Conservation (phyloP, 2,888 invertebrate genomes). For the Melieria crassipennis region DNA sequence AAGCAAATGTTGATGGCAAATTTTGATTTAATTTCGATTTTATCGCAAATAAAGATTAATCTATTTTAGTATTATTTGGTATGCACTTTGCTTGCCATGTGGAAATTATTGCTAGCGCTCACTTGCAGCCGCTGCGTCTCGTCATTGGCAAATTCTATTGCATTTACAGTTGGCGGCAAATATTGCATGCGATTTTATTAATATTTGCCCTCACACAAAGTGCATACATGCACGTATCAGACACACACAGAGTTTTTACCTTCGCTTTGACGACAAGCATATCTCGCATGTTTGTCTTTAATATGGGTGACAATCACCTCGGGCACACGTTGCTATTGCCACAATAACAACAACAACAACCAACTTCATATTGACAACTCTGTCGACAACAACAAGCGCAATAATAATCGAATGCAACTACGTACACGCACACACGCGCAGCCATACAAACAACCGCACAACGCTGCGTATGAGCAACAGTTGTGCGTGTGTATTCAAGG, state of each 20-base stretch:
- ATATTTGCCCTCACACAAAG: slow-evolving; percentile 2
- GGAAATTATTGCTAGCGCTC: too few species aligned
- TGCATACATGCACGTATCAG: too few species aligned
- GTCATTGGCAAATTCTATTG: too few species aligned
- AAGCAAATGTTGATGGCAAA: too few species aligned
- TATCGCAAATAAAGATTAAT: too few species aligned
- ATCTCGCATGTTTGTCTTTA: background rate
- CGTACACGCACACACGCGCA: too few species aligned
- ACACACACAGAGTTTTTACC: background rate
- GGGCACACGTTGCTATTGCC: background rate
- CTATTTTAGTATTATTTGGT: too few species aligned
- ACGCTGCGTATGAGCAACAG: too few species aligned
- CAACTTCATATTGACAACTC: background rate
- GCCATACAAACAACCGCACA: too few species aligned
- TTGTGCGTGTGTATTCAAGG: background rate
- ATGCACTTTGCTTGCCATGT: too few species aligned
- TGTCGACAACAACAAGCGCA: background rate
- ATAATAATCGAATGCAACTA: slow-evolving; percentile 10
- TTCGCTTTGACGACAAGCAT: background rate
- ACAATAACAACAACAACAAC: background rate
- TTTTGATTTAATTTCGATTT: too few species aligned
- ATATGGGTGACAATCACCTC: slow-evolving; percentile 7
- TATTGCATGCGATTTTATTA: slow-evolving; percentile 7
- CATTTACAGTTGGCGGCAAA: background rate
- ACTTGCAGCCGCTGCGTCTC: too few species aligned